These are phyloP conservation scores for Drosophila hydei DNA, from an alignment of 1,140 invertebrate species.

Conservation along the genomic window DNA sequence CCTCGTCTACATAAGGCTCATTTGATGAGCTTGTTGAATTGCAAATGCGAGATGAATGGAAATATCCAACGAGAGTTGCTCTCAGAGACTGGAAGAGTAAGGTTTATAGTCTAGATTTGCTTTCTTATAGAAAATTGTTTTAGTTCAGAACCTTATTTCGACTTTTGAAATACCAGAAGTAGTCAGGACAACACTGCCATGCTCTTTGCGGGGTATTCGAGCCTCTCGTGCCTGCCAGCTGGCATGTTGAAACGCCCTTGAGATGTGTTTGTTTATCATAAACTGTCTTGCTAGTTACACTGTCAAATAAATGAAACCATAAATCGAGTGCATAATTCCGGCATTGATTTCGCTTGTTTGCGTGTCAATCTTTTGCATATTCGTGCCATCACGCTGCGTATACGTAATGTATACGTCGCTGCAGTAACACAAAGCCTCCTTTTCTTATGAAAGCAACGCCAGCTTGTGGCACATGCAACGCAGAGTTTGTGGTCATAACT, in stretches of 20 bases:
- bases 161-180: no score
- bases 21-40: no score
- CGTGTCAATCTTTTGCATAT: slow-evolving; percentile 33
- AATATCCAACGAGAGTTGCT: no score
- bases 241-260: slow-evolving; percentile 33
- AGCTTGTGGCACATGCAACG: slow-evolving; percentile 22
- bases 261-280: slow-evolving; percentile 62
- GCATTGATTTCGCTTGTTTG: slow-evolving; percentile 59
- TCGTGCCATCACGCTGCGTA: slow-evolving; percentile 58
- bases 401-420: slow-evolving; percentile 54
- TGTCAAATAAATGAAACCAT: slow-evolving; percentile 46
- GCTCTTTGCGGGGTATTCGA: not conserved
- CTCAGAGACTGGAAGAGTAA: no score
- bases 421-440: not conserved
- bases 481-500: slow-evolving; percentile 55
- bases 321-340: slow-evolving; percentile 67
- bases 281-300: slow-evolving; percentile 14
- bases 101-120: no score
- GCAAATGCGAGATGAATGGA: no score
- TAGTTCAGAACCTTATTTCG: no score
- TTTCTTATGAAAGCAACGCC: slow-evolving; percentile 2
- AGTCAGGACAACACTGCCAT: no score
- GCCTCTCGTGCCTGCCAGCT: not conserved
- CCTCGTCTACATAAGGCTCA: no score
- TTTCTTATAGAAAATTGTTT: no score